Evolutionary conservation across 2,797 vertebrate genomes (phyloP), one percentile per base, ranked within the genome.

Genomic region (Amblyraja radiata): DNA sequence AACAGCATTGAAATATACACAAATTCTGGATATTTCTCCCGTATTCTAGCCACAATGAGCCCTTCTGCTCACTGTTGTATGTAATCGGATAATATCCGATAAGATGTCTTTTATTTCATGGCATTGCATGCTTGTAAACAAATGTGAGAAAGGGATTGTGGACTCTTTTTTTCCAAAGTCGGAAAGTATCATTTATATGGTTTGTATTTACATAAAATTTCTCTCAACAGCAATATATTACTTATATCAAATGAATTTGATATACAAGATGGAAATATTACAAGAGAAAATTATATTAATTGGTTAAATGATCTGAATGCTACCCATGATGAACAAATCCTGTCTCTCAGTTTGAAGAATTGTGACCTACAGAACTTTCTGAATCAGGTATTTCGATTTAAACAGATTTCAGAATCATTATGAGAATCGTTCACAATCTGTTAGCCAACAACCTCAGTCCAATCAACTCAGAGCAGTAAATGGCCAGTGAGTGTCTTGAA

Each of bases 331-430:
- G 94, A 93, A 0, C 93, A 93, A 58, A n/a, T 98, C 28, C 94
- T 95, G 6, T 13, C 0, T 11, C 94, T 99, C 80, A 8, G 91
- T 0, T 94, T 99, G 93, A 96, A 84, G 93, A 2, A 6, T 0
- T 99, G 98, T 94, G 28, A 94, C 39, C 96, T 98, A 73, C 94
- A 97, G 81, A 95, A 94, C 78, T 98, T 98, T 93, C 97, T 99
- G 93, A 96, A 97, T 84, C 96, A 98, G 98, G 98, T 98, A 95
- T 16, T 81, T 88, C 46, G 65, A 77, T 68, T 65, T 23, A 93
- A 23, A 46, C 46, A 46, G 46, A 46, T 46, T 46, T 46, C 46
- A 46, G 1, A 46, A 46, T 46, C 46, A 46, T 46, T 46, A 46
- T 4, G 46, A 46, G 46, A 46, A 46, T 46, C 0, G 46, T 46